Evolutionary conservation across 2,797 vertebrate species (phyloP), one percentile per base, ranked within the genome.

Genomic region (Petrocephalus schoutedeni): DNA sequence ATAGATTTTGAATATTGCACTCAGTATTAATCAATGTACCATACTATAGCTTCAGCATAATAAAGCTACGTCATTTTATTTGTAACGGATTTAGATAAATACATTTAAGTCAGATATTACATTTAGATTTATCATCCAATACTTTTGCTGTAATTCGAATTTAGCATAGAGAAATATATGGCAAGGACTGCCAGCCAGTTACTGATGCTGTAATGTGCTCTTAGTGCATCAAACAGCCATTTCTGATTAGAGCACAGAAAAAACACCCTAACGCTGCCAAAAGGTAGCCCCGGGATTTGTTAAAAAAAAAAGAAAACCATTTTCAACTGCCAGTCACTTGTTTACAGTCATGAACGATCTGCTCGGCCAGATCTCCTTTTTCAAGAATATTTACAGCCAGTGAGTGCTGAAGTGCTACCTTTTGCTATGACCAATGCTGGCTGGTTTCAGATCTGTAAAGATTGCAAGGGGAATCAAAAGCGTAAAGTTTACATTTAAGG

Each of bases 61-160:
- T 71, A 36, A 71, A 71, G 36, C 67, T 12, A 16, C 14, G 32
- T 16, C 32, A 28, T 71, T 71, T 82, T 51, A 83, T 83, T 54
- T 83, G 16, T 83, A 84, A 54, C 51, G n/a, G 4, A 84, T 54
- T 45, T 84, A 84, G 12, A 84, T 23, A 54, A 53, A 84, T 49
- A 80, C 36, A 80, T 80, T 80, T 80, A 21, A 80, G 19, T 77
- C 71, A 49, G 74, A 80, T 80, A 45, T 49, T 80, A 80, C 28
- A 12, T 49, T 80, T 49, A 49, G 41, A 80, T 49, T n/a, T 45
- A n/a, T 80, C 19, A 19, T 21, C 16, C 16, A 41, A 49, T 49
- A 41, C 74, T 80, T 49, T 49, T 49, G 19, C 41, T 80, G 8
- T 80, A 80, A 80, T 21, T 80, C n/a, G 74, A 80, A 80, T 49